Conservation (phyloP, 2,797 vertebrate genomes). For the Melanotaenia pygmaea region DNA sequence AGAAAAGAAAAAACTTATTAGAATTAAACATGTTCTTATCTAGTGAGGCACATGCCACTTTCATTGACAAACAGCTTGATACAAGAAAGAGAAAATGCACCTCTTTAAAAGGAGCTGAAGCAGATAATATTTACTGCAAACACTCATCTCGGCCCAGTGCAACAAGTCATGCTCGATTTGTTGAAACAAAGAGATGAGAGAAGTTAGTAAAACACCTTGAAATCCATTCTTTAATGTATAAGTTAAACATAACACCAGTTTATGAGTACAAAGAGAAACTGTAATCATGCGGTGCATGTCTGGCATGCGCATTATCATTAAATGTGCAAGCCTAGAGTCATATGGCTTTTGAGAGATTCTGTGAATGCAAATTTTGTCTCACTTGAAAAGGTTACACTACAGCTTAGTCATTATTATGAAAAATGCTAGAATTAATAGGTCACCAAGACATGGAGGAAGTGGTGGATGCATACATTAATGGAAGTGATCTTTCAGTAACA, state of each 20-base stretch:
- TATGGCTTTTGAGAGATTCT: conserved; percentile 41
- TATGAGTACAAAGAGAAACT: conserved; percentile 15
- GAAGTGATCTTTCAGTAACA: conserved; percentile 22
- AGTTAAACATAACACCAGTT: conserved; percentile 4
- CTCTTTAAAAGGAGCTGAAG: background rate
- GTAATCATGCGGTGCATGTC: conserved; percentile 25
- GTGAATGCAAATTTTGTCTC: conserved; percentile 47
- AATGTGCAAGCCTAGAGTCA: conserved; percentile 32
- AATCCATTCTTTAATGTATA: background rate
- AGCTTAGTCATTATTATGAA: conserved; percentile 35
- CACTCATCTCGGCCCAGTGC: background rate
- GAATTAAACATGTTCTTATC: conserved; percentile 11
- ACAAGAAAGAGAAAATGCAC: background rate
- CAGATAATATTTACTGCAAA: background rate
- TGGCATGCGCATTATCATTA: conserved; percentile 50
- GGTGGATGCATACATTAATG: conserved; percentile 18
- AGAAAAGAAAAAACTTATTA: background rate
- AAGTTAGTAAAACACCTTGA: conserved; percentile 12
- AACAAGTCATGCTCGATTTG: background rate
- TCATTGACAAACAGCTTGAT: conserved; percentile 1
- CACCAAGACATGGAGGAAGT: conserved; percentile 16
- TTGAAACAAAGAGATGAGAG: background rate
- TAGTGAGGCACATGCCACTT: background rate
- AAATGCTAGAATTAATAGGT: conserved; percentile 54
- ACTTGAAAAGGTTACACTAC: conserved; percentile 61